Evolutionary conservation across 2,888 invertebrate genomes (phyloP).

Genomic region (Galerucella nymphaeae): DNA sequence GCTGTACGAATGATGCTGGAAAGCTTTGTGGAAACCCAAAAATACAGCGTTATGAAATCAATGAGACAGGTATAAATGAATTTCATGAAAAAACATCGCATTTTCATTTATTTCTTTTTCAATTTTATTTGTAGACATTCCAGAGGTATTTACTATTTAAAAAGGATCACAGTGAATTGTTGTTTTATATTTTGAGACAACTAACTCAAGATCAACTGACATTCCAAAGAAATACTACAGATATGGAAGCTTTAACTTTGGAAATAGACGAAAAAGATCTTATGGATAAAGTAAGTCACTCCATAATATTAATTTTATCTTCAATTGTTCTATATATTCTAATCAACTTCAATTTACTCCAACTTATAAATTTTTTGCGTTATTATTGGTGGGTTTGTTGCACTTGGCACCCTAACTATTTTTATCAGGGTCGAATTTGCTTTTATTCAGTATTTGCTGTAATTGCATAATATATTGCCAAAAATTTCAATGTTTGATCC

Average conservation of each 20-base stretch:
- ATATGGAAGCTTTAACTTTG: slow-evolving; percentile 72
- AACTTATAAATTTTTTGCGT: too few species aligned
- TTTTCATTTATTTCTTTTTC: slow-evolving; percentile 13
- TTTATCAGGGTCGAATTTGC: too few species aligned
- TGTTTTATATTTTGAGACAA: slow-evolving; percentile 95
- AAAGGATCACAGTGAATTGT: slow-evolving; percentile 94
- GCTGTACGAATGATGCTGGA: slow-evolving; percentile 97
- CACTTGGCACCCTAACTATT: too few species aligned
- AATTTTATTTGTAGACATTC: slow-evolving; percentile 78
- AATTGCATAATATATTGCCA: too few species aligned
- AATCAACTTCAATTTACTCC: too few species aligned
- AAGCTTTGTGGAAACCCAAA: slow-evolving; percentile 98
- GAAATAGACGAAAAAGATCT: slow-evolving; percentile 89
- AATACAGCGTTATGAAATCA: slow-evolving; percentile 96
- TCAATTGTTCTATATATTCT: too few species aligned
- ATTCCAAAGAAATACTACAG: slow-evolving; percentile 79
- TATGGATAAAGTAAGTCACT: slow-evolving; percentile 68
- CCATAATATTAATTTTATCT: not conserved
- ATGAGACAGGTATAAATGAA: slow-evolving; percentile 82
- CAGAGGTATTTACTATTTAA: slow-evolving; percentile 92
- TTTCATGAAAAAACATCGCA: not conserved
- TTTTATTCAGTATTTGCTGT: too few species aligned
- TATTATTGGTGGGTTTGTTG: too few species aligned
- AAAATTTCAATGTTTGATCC: too few species aligned
- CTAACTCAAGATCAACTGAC: slow-evolving; percentile 91